phyloP scores from a whole-genome alignment of 2,797 vertebrate species.

The Smutsia gigantea region DNA sequence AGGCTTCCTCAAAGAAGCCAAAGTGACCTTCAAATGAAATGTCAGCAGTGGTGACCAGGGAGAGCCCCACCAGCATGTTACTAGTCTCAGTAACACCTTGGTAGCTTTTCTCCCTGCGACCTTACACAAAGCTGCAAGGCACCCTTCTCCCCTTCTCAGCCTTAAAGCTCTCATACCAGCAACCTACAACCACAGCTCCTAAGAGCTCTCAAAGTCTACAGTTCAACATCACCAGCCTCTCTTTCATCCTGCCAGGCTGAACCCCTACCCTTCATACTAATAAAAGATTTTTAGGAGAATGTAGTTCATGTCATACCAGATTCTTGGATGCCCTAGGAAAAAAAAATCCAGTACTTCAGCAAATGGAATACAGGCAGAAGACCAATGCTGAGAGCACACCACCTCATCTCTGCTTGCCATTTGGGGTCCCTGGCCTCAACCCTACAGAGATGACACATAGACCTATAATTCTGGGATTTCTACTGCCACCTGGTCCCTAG shows the following conservation, averaged over 20 bases:
- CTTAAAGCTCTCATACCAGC: background rate
- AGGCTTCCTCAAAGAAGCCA: constrained; percentile 1
- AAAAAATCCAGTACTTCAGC: background rate
- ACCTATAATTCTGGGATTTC: background rate
- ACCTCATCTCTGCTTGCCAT: background rate
- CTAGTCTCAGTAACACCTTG: background rate
- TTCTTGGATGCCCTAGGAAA: background rate
- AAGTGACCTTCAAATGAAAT: background rate
- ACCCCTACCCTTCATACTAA: background rate
- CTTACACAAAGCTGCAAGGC: background rate
- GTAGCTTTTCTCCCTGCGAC: background rate
- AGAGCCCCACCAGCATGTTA: background rate
- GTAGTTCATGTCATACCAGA: background rate
- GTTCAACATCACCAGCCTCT: background rate
- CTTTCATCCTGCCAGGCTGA: background rate
- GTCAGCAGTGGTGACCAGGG: background rate
- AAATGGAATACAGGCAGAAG: background rate
- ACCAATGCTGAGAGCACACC: background rate
- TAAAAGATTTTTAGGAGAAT: constrained; percentile 13
- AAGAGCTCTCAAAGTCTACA: background rate
- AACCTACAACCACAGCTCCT: background rate
- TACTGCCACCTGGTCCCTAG: background rate
- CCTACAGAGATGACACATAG: background rate
- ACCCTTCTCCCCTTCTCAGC: background rate
- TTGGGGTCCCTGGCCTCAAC: background rate